These are phyloP conservation scores for Otis tarda DNA, from an alignment of 2,113 vertebrate genomes.

Conservation along the genomic window DNA sequence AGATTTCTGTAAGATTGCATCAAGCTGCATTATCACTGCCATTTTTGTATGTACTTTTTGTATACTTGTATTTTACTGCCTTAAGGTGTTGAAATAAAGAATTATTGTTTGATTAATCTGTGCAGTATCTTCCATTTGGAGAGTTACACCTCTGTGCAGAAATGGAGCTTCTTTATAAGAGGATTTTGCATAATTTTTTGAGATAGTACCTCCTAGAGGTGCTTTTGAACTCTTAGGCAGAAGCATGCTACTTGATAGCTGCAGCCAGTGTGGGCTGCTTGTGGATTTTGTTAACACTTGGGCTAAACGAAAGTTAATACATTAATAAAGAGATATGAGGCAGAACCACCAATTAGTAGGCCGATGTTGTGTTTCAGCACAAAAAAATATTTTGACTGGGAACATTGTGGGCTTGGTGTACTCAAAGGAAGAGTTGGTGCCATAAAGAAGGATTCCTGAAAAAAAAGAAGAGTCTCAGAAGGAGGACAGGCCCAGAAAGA, in stretches of 20 bases:
- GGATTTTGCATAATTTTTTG: not conserved
- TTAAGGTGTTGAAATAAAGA: constrained; percentile 72
- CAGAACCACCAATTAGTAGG: not conserved
- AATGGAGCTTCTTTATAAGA: not conserved
- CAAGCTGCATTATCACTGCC: constrained; percentile 60
- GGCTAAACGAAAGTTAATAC: not conserved
- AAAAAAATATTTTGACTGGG: not conserved
- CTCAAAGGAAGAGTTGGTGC: not conserved
- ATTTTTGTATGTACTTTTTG: constrained; percentile 38
- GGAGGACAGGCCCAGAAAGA: not conserved
- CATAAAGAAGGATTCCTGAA: not conserved
- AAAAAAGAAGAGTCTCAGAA: not conserved
- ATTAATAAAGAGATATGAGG: not conserved
- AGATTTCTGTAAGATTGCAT: constrained; percentile 30
- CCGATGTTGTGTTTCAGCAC: not conserved
- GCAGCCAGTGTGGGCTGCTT: not conserved
- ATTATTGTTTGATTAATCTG: constrained; percentile 25
- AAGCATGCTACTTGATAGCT: not conserved
- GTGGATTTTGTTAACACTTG: not conserved
- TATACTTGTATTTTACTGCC: constrained; percentile 61
- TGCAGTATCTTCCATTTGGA: not conserved
- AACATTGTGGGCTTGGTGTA: not conserved
- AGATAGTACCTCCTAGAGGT: not conserved
- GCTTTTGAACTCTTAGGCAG: not conserved
- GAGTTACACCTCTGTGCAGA: not conserved